phyloP scores from a whole-genome alignment of 2,797 vertebrate species.

The Macrochelys suwanniensis region DNA sequence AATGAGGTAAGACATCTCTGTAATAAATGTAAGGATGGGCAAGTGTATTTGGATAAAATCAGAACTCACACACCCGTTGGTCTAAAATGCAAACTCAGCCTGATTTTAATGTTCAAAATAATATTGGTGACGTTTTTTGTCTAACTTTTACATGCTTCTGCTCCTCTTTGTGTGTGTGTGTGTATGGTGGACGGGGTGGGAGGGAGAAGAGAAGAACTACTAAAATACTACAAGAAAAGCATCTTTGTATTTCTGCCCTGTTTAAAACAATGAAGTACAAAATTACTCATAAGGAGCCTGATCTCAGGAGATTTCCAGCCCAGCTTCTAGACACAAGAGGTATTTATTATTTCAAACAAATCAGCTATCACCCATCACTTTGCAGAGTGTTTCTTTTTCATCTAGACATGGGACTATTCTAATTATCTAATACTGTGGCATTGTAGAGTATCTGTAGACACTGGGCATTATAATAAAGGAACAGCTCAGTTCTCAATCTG shows the following conservation, averaged over 20 bases:
- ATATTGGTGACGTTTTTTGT: slow-evolving; percentile 45
- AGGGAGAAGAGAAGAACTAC: not conserved
- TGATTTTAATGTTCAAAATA: slow-evolving; percentile 21
- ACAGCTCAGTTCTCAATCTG: not conserved
- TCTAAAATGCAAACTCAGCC: slow-evolving; percentile 11
- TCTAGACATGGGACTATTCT: not conserved
- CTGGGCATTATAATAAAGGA: not conserved
- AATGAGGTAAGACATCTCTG: slow-evolving; percentile 86
- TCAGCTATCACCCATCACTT: rapidly evolving
- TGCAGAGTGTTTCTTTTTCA: not conserved
- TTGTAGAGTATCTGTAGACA: not conserved
- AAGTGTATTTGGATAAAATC: slow-evolving; percentile 11
- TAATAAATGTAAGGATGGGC: slow-evolving; percentile 18
- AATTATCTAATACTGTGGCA: not conserved
- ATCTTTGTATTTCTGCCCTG: not conserved
- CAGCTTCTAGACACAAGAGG: not conserved
- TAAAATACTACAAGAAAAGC: slow-evolving; percentile 4
- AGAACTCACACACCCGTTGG: not conserved
- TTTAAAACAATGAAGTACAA: not conserved
- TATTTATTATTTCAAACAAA: not conserved
- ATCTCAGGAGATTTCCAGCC: not conserved
- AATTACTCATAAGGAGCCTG: not conserved
- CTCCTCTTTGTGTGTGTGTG: slow-evolving; percentile 12
- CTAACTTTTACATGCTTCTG: not conserved
- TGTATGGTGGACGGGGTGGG: not conserved